These are phyloP conservation scores for Siniperca knerii DNA, from an alignment of 2,113 vertebrate genomes.

Conservation along the genomic window DNA sequence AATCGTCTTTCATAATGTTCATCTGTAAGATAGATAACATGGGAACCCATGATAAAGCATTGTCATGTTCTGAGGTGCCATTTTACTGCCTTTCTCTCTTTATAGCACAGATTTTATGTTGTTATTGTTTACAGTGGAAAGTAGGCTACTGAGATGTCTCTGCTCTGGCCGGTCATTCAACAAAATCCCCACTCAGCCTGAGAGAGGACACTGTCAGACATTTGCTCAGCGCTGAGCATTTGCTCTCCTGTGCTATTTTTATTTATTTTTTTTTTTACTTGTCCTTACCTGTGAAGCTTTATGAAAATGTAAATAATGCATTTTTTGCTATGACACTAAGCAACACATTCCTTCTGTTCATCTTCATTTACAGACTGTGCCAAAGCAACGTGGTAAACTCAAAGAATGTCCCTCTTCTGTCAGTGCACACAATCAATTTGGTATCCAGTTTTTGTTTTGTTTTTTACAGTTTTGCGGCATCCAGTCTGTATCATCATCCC, in stretches of 20 bases:
- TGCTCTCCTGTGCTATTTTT: background rate
- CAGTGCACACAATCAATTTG: background rate
- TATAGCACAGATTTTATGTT: conserved; percentile 22
- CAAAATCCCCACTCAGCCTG: conserved; percentile 1
- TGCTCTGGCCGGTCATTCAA: conserved; percentile 8
- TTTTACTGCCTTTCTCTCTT: conserved; percentile 1
- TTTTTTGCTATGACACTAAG: background rate
- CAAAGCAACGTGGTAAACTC: background rate
- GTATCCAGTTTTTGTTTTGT: background rate
- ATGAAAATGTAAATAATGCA: background rate
- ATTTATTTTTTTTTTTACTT: background rate
- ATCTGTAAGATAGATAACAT: background rate
- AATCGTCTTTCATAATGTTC: background rate
- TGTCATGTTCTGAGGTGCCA: background rate
- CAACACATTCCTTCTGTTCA: background rate
- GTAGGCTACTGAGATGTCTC: background rate
- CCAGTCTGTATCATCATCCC: background rate
- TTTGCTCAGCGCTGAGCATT: background rate
- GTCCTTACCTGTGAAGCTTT: background rate
- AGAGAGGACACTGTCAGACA: conserved; percentile 24
- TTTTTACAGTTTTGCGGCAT: background rate
- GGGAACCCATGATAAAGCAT: background rate
- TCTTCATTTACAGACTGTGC: background rate
- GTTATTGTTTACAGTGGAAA: conserved; percentile 25
- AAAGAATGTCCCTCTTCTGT: background rate